Evolutionary conservation across 1,140 invertebrate species (phyloP).

Genomic region (Dufourea novaeangliae): DNA sequence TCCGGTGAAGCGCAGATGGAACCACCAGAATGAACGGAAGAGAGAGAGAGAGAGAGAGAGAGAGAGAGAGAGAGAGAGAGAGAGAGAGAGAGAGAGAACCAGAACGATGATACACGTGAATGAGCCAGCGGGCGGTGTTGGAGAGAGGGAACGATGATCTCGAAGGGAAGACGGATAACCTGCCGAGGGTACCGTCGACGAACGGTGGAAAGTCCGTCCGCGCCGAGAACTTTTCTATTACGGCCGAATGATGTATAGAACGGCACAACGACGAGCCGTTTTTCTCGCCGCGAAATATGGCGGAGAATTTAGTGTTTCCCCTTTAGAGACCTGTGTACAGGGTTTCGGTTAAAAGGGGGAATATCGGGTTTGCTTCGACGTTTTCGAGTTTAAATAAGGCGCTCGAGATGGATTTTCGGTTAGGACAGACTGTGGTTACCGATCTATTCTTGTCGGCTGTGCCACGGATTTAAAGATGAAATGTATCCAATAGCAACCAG

Average conservation of each 20-base stretch:
- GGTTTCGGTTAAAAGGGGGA: not conserved
- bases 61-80: not conserved
- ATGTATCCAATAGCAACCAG: no score
- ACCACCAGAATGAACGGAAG: constrained; percentile 3
- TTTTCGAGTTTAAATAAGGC: not conserved
- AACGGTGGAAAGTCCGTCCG: constrained; percentile 24
- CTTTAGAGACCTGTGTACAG: not conserved
- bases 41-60: not conserved
- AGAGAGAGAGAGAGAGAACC: not conserved
- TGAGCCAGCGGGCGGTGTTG: not conserved
- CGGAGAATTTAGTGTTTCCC: not conserved
- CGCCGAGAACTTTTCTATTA: constrained; percentile 37
- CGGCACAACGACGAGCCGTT: not conserved
- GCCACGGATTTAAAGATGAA: no score
- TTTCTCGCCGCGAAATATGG: not conserved
- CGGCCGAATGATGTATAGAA: constrained; percentile 30
- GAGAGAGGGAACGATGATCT: constrained; percentile 27
- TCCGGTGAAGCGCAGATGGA: not conserved
- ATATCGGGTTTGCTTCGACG: not conserved
- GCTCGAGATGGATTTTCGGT: not conserved
- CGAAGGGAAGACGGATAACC: constrained; percentile 47
- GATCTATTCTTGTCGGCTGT: no score
- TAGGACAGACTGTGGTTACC: no score
- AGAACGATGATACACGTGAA: not conserved
- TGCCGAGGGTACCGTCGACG: not conserved